Conservation (phyloP, 1,140 invertebrate genomes). For the Ceratoteleas bidentatus region DNA sequence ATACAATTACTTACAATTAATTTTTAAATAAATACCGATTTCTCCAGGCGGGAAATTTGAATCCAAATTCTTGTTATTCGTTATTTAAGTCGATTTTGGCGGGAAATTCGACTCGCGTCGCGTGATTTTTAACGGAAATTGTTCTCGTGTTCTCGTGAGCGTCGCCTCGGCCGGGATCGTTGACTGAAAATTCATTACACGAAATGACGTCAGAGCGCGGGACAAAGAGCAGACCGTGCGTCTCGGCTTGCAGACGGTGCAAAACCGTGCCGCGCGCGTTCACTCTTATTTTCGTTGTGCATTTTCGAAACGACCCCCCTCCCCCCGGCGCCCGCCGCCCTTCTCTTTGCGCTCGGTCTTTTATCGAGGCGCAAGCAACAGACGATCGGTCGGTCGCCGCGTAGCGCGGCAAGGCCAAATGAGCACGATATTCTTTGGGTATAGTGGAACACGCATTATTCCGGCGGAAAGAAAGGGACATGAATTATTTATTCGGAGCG, state of each 20-base stretch:
- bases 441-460: constrained; percentile 67
- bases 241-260: constrained; percentile 36
- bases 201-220: constrained; percentile 34
- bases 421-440: constrained; percentile 52
- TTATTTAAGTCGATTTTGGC: background rate
- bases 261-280: constrained; percentile 29
- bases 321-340: background rate
- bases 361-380: constrained; percentile 35
- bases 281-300: constrained; percentile 35
- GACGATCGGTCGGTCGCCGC: constrained; percentile 46
- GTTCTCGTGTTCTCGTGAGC: background rate
- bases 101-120: background rate
- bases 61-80: too few relatives aligned
- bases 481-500: constrained; percentile 75
- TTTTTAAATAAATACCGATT: too few relatives aligned
- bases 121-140: background rate
- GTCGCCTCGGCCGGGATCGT: constrained; percentile 29
- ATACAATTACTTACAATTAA: too few relatives aligned
- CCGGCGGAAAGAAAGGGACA: constrained; percentile 69
- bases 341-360: constrained; percentile 6
- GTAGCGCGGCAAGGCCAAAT: constrained; percentile 47
- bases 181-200: constrained; percentile 53
- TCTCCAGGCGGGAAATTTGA: too few relatives aligned
- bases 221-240: constrained; percentile 21
- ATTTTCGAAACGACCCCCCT: constrained; percentile 33